Conservation (phyloP, 2,113 vertebrate genomes). For the Choloepus hoffmanni region DNA sequence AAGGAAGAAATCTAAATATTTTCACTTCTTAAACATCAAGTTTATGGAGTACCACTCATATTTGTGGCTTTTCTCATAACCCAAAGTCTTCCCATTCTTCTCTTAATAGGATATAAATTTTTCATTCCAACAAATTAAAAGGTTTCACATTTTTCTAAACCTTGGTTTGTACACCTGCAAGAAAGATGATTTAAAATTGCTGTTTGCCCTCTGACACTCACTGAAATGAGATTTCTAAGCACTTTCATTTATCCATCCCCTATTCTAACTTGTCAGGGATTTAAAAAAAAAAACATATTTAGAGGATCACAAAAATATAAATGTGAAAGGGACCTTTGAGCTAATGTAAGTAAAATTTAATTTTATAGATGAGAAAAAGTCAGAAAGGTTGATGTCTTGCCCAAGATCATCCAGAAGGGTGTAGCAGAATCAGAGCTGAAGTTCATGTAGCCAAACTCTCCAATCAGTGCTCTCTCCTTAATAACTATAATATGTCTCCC, state of each 20-base stretch:
- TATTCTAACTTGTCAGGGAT: conserved; percentile 21
- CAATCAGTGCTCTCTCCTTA: neutral
- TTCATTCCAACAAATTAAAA: conserved; percentile 65
- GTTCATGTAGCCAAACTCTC: neutral
- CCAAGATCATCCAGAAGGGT: neutral
- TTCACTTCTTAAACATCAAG: conserved; percentile 31
- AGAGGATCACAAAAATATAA: conserved; percentile 20
- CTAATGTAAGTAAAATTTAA: conserved; percentile 28
- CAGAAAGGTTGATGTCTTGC: neutral
- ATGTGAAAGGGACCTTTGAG: conserved; percentile 6
- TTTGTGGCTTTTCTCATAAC: conserved; percentile 58
- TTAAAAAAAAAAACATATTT: conserved; percentile 7
- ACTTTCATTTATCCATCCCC: conserved; percentile 8
- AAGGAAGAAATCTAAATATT: conserved; percentile 40
- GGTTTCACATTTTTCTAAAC: conserved; percentile 46
- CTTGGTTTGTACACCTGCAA: conserved; percentile 46
- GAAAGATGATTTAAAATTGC: conserved; percentile 49
- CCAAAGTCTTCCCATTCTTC: conserved; percentile 32
- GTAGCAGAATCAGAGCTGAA: neutral
- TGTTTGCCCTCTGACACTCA: neutral
- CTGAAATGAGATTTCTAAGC: conserved; percentile 25
- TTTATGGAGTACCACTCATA: conserved; percentile 56
- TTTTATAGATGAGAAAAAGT: neutral
- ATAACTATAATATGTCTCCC: neutral
- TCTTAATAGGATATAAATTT: conserved; percentile 44